These are phyloP conservation scores for Mesoligia furuncula DNA, from an alignment of 2,888 invertebrate genomes.

Conservation along the genomic window DNA sequence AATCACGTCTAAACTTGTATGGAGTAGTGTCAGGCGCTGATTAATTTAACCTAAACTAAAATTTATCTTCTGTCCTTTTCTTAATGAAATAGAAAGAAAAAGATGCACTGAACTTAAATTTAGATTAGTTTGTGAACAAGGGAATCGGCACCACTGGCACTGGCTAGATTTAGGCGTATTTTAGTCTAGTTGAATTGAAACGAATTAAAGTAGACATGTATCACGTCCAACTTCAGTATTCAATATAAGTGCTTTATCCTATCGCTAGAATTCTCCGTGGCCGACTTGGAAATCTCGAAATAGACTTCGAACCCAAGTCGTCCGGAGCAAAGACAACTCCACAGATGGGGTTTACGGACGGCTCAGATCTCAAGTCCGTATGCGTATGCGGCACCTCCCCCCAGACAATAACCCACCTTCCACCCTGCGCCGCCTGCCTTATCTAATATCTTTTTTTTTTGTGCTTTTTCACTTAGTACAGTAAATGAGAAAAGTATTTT, in stretches of 20 bases:
- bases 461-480: too few species aligned
- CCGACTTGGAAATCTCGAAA: background rate
- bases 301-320: background rate
- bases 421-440: background rate
- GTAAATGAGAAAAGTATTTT: too few species aligned
- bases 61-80: too few species aligned
- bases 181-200: background rate
- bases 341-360: background rate
- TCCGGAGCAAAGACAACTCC: background rate
- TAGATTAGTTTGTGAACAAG: too few species aligned
- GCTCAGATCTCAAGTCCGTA: background rate
- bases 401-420: background rate
- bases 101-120: too few species aligned
- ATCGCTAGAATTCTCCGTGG: background rate
- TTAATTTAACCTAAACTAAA: too few species aligned
- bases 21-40: too few species aligned
- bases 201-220: background rate
- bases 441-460: too few species aligned
- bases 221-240: background rate
- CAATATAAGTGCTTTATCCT: background rate
- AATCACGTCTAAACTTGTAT: too few species aligned
- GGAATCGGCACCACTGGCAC: too few species aligned
- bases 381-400: background rate
- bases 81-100: too few species aligned
- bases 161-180: background rate